These are phyloP conservation scores for Drosophila kurseongensis DNA, from an alignment of 1,140 invertebrate genomes.

Conservation along the genomic window DNA sequence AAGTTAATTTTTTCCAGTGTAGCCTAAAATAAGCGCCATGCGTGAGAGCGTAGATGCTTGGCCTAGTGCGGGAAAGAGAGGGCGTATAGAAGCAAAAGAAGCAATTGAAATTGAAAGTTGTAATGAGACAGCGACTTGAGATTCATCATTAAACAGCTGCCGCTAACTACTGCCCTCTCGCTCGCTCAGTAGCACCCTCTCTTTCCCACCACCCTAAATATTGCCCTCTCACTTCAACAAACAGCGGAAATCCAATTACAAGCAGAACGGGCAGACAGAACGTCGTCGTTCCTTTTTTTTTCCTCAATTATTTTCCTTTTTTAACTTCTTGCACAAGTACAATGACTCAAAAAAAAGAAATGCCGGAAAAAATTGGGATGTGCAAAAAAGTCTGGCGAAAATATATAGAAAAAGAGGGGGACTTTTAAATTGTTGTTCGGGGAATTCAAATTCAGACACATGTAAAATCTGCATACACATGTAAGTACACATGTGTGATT, in stretches of 20 bases:
- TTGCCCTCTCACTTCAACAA: conserved; percentile 37
- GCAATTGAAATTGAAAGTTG: conserved; percentile 81
- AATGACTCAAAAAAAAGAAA: conserved; percentile 23
- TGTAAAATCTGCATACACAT: conserved; percentile 47
- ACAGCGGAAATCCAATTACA: conserved; percentile 79
- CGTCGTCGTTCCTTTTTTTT: conserved; percentile 30
- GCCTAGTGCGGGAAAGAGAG: conserved; percentile 35
- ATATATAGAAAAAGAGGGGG: conserved; percentile 1
- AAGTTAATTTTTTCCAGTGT: background rate
- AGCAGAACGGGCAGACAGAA: conserved; percentile 62
- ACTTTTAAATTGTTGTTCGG: conserved; percentile 34
- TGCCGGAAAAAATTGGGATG: conserved; percentile 11
- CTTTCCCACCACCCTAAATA: background rate
- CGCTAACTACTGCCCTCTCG: conserved; percentile 24
- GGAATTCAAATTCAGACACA: conserved; percentile 42
- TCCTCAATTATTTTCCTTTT: conserved; percentile 25
- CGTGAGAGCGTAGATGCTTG: conserved; percentile 28
- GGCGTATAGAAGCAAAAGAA: conserved; percentile 16
- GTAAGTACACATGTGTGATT: conserved; percentile 40
- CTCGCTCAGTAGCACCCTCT: conserved; percentile 1
- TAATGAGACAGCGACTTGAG: conserved; percentile 61
- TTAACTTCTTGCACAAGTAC: conserved; percentile 31
- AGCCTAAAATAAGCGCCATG: conserved; percentile 15
- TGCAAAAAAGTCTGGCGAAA: conserved; percentile 9
- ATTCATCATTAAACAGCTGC: conserved; percentile 75